phyloP scores from a whole-genome alignment of 2,113 vertebrate species.

The Ictidomys tridecemlineatus region DNA sequence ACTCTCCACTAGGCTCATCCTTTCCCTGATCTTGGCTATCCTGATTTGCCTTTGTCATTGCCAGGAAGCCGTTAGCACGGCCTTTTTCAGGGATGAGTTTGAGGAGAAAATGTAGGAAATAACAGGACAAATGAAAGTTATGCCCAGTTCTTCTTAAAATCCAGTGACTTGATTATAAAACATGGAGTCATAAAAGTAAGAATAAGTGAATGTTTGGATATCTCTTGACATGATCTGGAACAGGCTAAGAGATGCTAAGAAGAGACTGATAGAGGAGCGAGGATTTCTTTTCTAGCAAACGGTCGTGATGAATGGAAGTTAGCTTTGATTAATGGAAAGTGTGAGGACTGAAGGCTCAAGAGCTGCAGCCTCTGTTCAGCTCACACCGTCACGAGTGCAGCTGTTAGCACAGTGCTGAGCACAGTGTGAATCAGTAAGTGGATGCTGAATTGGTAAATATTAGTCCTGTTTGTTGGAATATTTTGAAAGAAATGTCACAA shows the following conservation, averaged over 20 bases:
- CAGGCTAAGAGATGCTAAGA: neutral
- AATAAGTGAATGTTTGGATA: neutral
- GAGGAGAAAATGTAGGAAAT: slow-evolving; percentile 35
- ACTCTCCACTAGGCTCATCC: neutral
- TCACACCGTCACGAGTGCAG: neutral
- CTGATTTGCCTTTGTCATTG: neutral
- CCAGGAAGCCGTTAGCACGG: neutral
- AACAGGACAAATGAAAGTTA: slow-evolving; percentile 16
- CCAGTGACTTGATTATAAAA: neutral
- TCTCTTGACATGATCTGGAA: neutral
- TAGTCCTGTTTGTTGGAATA: neutral
- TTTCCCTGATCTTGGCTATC: neutral
- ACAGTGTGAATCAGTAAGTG: neutral
- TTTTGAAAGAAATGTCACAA: slow-evolving; percentile 34
- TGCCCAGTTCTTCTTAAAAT: neutral
- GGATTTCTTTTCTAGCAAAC: neutral
- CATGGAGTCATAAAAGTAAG: neutral
- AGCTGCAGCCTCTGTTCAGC: neutral
- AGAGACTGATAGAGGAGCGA: neutral
- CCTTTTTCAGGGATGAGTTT: neutral
- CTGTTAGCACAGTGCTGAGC: neutral
- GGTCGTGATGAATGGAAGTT: neutral
- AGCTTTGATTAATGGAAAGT: neutral
- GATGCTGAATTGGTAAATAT: neutral
- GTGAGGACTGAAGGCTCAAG: neutral